Base-by-base conservation (phyloP, 2,888 invertebrate species). In the Nysson spinosus region DNA sequence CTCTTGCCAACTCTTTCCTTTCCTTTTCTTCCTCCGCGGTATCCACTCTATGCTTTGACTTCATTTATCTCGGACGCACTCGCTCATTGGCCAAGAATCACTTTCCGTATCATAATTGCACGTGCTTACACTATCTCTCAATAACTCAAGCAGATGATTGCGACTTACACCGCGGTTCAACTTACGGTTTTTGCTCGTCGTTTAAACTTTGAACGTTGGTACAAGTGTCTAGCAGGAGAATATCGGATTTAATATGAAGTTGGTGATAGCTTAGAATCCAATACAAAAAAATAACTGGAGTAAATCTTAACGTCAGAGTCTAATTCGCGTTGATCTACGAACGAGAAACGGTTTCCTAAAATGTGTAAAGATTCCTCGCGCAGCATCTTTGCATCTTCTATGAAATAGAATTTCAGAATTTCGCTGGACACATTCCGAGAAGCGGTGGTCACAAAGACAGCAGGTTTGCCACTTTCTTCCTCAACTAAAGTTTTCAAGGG, bases 21-120 rank as follows among this genome's bases (percentile, higher is more conserved):
- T 46, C 62, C 44, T 32, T 50, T 50, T 51, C 34, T 14, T 16
- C 12, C 49, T 28, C 55, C 22, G n/a, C n/a, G n/a, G n/a, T n/a
- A 28, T 34, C 55, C 22, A 22, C 24, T 22, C 26, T 26, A 28
- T 46, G 30, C 71, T 72, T 72, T 69, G 63, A 69, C 72, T 72
- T 65, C 75, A 75, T 72, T 66, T 75, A 75, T 75, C 75, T 75
- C 62, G 65, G 52, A 58, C 64, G 60, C 73, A 64, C 67, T 75
- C 72, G 77, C 77, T 57, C 70, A 39, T 66, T 51, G 58, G 46
- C 60, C 60, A 43, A 56, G 78, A 83, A 83, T 85, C 84, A 84
- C 84, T 85, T 85, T 82, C 74, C 78, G 75, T 76, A 77, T 82
- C 80, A 79, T 83, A 84, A 84, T 85, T 84, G 79, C 79, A 82